A percentile compares a stretch with the other conserved stretches of the same genome.
Conservation (phyloP, 2,797 vertebrate species). For the Myiotriccus ornatus region DNA sequence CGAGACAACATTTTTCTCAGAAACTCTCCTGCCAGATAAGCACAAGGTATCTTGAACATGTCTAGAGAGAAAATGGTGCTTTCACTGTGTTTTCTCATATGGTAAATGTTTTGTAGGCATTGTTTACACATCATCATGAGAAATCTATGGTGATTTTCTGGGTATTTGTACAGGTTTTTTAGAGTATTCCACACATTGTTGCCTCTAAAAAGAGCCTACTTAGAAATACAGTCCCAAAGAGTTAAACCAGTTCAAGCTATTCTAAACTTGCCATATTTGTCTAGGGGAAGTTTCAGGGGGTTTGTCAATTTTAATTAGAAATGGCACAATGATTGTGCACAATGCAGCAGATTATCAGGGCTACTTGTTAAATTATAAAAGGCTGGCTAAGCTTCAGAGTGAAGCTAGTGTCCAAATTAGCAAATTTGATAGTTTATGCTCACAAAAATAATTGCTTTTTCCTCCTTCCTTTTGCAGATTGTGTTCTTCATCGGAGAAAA, state of each 20-base stretch:
- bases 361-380: constrained; percentile 65
- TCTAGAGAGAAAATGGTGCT: neutral
- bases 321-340: constrained; percentile 50
- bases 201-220: neutral
- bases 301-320: constrained; percentile 65
- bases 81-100: neutral
- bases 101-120: neutral
- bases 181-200: neutral
- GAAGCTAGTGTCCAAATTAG: constrained; percentile 49
- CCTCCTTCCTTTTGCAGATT: neutral
- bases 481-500: neutral
- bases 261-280: constrained; percentile 19
- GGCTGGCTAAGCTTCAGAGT: constrained; percentile 48
- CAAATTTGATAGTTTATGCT: constrained; percentile 48
- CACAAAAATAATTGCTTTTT: constrained; percentile 50
- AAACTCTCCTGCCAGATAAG: neutral
- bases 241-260: constrained; percentile 31
- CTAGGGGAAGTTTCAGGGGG: constrained; percentile 51
- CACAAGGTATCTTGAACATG: neutral
- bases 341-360: constrained; percentile 54
- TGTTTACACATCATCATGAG: neutral
- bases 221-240: neutral
- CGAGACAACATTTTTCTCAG: neutral
- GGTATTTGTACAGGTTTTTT: neutral
- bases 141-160: neutral